Evolutionary conservation across 1,140 invertebrate genomes (phyloP).

Genomic region (Wiebesia pumilae): DNA sequence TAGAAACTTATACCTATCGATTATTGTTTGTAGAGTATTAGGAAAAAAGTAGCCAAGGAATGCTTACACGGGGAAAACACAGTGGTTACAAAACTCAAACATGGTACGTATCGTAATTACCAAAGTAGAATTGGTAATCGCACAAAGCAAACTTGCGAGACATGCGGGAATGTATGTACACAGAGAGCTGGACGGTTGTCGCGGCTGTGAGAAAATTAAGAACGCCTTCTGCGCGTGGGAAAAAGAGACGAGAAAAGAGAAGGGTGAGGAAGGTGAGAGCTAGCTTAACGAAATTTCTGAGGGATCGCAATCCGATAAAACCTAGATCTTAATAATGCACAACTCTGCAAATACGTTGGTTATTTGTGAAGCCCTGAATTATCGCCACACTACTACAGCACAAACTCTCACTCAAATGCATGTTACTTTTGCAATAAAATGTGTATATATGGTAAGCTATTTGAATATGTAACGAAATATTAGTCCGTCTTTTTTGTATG

Average conservation of each 20-base stretch:
- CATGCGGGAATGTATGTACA: not conserved
- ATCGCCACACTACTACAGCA: not conserved
- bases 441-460: not conserved
- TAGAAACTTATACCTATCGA: not conserved
- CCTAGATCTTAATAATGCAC: conserved; percentile 21
- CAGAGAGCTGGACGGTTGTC: not conserved
- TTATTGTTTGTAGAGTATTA: not conserved
- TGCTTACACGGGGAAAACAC: not conserved
- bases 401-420: not conserved
- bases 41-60: not conserved
- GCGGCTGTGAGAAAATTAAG: conserved; percentile 24
- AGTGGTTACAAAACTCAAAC: not conserved
- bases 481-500: not conserved
- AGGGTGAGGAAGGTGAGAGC: too few relatives aligned
- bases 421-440: not conserved
- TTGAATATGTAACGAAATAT: not conserved
- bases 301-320: not conserved
- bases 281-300: conserved; percentile 12
- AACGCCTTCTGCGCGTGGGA: not conserved
- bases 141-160: not conserved
- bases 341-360: not conserved
- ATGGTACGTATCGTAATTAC: not conserved
- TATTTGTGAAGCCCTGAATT: not conserved
- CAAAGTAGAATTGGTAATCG: conserved; percentile 7
- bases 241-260: not conserved